Percentiles rank a stretch among this genome's conserved stretches.
These are phyloP conservation scores for Mya arenaria DNA, from an alignment of 1,140 invertebrate genomes.

Conservation along the genomic window DNA sequence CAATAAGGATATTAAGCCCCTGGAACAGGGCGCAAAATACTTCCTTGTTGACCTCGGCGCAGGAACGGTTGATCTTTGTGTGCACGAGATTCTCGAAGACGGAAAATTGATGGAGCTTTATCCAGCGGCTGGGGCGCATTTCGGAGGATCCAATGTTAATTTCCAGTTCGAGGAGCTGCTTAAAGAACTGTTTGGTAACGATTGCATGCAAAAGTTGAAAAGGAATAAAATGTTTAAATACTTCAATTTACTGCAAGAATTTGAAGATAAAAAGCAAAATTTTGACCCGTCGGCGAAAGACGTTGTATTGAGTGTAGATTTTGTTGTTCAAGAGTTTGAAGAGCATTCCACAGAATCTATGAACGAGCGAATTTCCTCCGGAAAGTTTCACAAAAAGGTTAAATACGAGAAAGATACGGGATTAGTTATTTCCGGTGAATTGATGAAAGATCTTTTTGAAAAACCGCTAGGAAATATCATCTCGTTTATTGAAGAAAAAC, in stretches of 20 bases:
- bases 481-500: neutral
- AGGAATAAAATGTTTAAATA: neutral
- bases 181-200: neutral
- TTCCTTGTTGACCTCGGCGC: constrained; percentile 55
- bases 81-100: neutral
- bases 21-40: constrained; percentile 29
- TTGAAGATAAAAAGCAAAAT: constrained; percentile 6
- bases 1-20: neutral
- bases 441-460: constrained; percentile 14
- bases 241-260: neutral
- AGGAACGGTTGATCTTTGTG: constrained; percentile 5
- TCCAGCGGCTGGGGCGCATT: neutral
- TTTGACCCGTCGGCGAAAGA: neutral
- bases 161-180: neutral
- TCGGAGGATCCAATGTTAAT: neutral
- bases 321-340: neutral
- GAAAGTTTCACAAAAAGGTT: neutral
- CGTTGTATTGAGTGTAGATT: no score
- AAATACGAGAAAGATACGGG: neutral
- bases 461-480: neutral
- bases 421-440: neutral
- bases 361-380: neutral
- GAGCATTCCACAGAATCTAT: neutral
- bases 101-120: neutral
- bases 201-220: neutral